A percentile compares a stretch with the other conserved stretches of the same genome.
phyloP scores from a whole-genome alignment of 2,888 invertebrate species.

The Torymus auratus region DNA sequence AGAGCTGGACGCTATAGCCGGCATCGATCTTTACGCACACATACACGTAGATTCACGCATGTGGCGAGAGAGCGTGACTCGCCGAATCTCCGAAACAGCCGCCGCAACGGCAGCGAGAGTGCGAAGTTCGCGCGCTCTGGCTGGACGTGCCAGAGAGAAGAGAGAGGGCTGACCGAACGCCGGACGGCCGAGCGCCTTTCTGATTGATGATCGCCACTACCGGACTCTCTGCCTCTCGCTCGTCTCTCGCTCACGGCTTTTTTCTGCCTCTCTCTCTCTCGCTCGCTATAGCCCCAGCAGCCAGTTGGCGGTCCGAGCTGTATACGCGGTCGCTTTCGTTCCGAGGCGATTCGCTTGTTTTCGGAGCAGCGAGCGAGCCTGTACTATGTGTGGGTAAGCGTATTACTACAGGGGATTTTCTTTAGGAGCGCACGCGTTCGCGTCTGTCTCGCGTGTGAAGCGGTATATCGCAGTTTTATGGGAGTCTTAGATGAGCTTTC shows the following conservation, averaged over 20 bases:
- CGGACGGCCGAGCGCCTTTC: slow-evolving; percentile 73
- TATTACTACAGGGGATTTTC: neutral
- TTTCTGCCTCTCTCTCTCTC: slow-evolving; percentile 51
- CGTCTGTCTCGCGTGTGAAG: neutral
- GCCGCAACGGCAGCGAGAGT: slow-evolving; percentile 40
- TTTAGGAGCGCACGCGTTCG: neutral
- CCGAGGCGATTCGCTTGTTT: slow-evolving; percentile 32
- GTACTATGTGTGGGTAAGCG: no score
- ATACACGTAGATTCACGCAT: neutral
- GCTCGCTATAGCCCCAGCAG: neutral
- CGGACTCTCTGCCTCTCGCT: slow-evolving; percentile 70
- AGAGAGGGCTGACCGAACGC: slow-evolving; percentile 66
- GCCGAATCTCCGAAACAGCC: slow-evolving; percentile 49
- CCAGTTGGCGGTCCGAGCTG: neutral
- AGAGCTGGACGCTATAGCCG: neutral
- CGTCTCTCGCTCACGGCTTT: slow-evolving; percentile 38
- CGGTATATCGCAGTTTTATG: neutral
- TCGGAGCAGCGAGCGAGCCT: neutral
- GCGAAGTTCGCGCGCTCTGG: slow-evolving; percentile 70
- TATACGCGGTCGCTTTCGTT: slow-evolving; percentile 28
- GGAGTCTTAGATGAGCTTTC: no score
- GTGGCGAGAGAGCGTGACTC: slow-evolving; percentile 57
- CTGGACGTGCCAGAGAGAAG: slow-evolving; percentile 65
- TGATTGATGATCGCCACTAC: slow-evolving; percentile 75
- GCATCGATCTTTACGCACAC: slow-evolving; percentile 49